These are phyloP conservation scores for Orchestia grillus DNA, from an alignment of 1,140 invertebrate genomes.

Conservation along the genomic window DNA sequence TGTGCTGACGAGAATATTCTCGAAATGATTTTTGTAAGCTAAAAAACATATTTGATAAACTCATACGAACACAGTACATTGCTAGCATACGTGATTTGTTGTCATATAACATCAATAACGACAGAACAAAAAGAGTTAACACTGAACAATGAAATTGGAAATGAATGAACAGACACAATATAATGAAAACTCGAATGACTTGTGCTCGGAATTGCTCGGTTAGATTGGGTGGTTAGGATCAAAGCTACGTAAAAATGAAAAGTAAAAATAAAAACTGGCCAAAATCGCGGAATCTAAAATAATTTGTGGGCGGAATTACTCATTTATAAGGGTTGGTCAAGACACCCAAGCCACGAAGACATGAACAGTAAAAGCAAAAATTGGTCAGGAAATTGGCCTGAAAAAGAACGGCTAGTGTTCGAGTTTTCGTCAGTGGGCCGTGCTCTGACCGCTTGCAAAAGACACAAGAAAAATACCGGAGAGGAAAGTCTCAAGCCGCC, in stretches of 20 bases:
- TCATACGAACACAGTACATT: not conserved
- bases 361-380: not conserved
- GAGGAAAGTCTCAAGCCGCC: not conserved
- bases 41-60: not conserved
- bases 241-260: no score
- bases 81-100: not conserved
- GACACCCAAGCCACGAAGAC: not conserved
- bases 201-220: not conserved
- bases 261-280: no score
- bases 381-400: not conserved
- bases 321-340: not conserved
- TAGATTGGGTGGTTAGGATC: not conserved
- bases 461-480: not conserved
- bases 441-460: not conserved
- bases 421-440: not conserved
- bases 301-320: not conserved
- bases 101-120: not conserved
- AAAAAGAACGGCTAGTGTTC: not conserved
- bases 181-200: no score
- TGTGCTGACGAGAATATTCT: not conserved
- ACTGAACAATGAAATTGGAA: no score
- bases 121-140: not conserved
- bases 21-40: not conserved
- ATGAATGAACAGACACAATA: no score
- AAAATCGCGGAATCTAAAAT: no score